Base-by-base conservation (phyloP, 2,113 vertebrate species). In the Heliornis fulica region DNA sequence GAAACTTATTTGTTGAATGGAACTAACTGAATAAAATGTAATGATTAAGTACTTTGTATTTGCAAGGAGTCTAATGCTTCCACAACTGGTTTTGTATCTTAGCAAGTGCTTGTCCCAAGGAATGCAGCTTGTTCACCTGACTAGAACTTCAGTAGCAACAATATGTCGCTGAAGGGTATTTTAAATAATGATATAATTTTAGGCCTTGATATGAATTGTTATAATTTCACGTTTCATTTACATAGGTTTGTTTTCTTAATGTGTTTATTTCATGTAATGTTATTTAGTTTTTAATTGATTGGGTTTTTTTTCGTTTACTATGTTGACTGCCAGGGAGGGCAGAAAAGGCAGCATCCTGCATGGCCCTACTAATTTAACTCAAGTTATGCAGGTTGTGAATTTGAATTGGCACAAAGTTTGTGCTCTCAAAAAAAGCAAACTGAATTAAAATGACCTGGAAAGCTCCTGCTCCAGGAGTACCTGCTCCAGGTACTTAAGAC, bases 221-320 rank as follows among this genome's bases (percentile, higher is more conserved):
- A 80, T 72, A 21, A 74, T 81, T 70, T 84, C n/a, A 50, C 3
- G 13, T 61, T 87, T 86, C 2, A 20, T 80, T 69, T 48, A 54
- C 85, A 43, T 59, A 69, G 32, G 5, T 65, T 5, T 63, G 10
- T 10, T 36, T 72, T 36, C 46, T 43, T 16, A 4, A 72, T 12
- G 5, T 20, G n/a, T 61, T 87, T 63, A 20, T 75, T 78, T 75
- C 5, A 17, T 46, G 26, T 54, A 19, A 66, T 22, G 6, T 41
- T 69, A 28, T 43, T 83, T 36, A 10, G 2, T 12, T 80, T 91
- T 70, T 60, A 50, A 85, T 23, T 31, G 5, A 34, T 5, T 51
- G 56, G 6, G 1, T 0, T 1, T 36, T 77, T 71, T 57, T 81
- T 71, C 60, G 15, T 41, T 29, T 0, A 0, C 20, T 78, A 1